Base-by-base conservation (phyloP, 2,797 vertebrate genomes). In the Neoniphon sammara region DNA sequence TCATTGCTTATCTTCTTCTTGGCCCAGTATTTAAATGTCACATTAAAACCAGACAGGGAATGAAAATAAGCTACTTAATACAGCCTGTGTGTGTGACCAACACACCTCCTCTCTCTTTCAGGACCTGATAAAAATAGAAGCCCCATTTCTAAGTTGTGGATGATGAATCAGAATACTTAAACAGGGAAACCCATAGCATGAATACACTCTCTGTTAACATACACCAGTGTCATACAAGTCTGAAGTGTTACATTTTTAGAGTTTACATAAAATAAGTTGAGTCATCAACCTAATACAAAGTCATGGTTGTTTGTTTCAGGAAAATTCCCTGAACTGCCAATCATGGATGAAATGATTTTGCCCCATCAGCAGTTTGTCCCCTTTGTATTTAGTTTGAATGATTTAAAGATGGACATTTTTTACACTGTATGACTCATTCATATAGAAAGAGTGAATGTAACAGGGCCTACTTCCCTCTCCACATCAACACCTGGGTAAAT, bases 81-180 rank as follows among this genome's bases (percentile, higher is more conserved):
- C 39, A 50, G 49, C 52, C 60, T 68, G 21, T 64, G 12, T 64
- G 12, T 58, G 23, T 65, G 54, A 80, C 36, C 42, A 53, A 64
- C 76, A 70, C 64, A 71, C 76, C 77, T 80, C 77, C 54, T 58
- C 62, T 20, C 23, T 8, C 47, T 59, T 3, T 68, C 46, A 59
- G 7, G 4, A 42, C 63, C 52, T 65, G 67, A 82, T 64, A 56
- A 77, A 77, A 81, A 79, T 12, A 75, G 20, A 82, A 44, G 57
- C 11, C 59, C 50, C 6, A 36, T 27, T 70, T 65, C 31, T 42
- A 46, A 27, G 30, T 50, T 25, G 63, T 14, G 0, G 30, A 66
- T 52, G n/a, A 76, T 57, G 42, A 52, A 36, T 49, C 17, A 53
- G 25, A 72, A 73, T 39, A 59, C 23, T 56, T 6, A 58, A 21